These are phyloP conservation scores for Biston betularia DNA, from an alignment of 2,888 invertebrate species.

Conservation along the genomic window DNA sequence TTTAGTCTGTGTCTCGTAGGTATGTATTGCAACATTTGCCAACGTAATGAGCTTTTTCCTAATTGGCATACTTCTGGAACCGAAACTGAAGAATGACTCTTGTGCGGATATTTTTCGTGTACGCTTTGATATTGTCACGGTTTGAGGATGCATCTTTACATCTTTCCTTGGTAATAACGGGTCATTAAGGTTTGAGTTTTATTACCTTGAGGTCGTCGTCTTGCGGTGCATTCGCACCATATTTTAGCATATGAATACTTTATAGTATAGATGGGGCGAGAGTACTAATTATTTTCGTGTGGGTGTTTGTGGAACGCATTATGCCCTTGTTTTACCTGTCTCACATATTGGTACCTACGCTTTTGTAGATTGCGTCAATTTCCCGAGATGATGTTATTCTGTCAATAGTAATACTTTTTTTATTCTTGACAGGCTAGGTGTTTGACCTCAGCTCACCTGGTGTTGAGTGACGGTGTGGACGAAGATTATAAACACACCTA, in stretches of 20 bases:
- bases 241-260: conserved; percentile 25
- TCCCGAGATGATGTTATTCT: too few relatives aligned
- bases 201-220: conserved; percentile 40
- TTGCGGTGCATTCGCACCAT: conserved; percentile 29
- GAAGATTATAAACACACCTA: too few relatives aligned
- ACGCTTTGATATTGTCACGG: conserved; percentile 45
- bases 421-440: too few relatives aligned
- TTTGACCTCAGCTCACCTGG: too few relatives aligned
- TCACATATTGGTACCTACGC: too few relatives aligned
- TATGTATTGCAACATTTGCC: conserved; percentile 33
- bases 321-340: too few relatives aligned
- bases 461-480: too few relatives aligned
- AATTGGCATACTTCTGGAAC: conserved; percentile 42
- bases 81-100: conserved; percentile 36
- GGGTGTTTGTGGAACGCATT: conserved; percentile 1
- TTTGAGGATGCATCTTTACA: conserved; percentile 34
- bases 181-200: conserved; percentile 39
- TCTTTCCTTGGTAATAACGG: conserved; percentile 30
- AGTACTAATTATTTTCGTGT: conserved; percentile 3
- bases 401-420: not conserved
- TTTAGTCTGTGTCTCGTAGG: conserved; percentile 6
- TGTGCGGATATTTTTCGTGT: conserved; percentile 36
- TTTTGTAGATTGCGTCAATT: too few relatives aligned
- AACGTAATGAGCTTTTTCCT: conserved; percentile 43
- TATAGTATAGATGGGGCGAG: not conserved